Conservation (phyloP, 2,888 invertebrate species). For the Drosophila lacicola region DNA sequence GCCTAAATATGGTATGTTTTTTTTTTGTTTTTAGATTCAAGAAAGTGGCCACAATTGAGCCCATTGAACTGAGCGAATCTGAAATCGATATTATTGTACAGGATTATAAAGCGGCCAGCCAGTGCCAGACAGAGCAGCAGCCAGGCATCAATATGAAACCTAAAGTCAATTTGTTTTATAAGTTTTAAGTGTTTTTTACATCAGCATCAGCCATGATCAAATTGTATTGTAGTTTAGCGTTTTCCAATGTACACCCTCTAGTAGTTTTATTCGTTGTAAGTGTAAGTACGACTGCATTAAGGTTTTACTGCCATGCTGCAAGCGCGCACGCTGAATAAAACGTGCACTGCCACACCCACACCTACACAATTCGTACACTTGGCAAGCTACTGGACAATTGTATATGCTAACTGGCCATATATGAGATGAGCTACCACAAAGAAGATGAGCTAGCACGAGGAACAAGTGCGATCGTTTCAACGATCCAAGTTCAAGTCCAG, state of each 20-base stretch:
- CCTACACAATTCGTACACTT: constrained; percentile 7
- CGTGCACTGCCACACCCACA: constrained; percentile 24
- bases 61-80: constrained; percentile 73
- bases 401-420: constrained; percentile 59
- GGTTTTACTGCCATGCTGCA: constrained; percentile 33
- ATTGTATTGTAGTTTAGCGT: constrained; percentile 64
- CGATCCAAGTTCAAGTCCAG: constrained; percentile 7
- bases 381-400: constrained; percentile 56
- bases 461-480: too few relatives aligned
- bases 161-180: constrained; percentile 69
- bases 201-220: constrained; percentile 57
- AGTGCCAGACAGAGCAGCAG: constrained; percentile 32
- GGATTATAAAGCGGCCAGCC: constrained; percentile 57
- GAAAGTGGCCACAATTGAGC: constrained; percentile 79
- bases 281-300: constrained; percentile 34
- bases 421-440: constrained; percentile 43
- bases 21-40: constrained; percentile 69
- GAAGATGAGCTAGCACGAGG: constrained; percentile 1
- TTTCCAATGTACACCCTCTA: constrained; percentile 36
- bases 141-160: constrained; percentile 32
- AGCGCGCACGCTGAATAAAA: constrained; percentile 19
- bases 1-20: neutral
- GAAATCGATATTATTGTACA: constrained; percentile 69
- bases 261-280: constrained; percentile 42
- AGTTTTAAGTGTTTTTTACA: constrained; percentile 71